phyloP scores from a whole-genome alignment of 2,888 invertebrate species.

The Sesia apiformis region DNA sequence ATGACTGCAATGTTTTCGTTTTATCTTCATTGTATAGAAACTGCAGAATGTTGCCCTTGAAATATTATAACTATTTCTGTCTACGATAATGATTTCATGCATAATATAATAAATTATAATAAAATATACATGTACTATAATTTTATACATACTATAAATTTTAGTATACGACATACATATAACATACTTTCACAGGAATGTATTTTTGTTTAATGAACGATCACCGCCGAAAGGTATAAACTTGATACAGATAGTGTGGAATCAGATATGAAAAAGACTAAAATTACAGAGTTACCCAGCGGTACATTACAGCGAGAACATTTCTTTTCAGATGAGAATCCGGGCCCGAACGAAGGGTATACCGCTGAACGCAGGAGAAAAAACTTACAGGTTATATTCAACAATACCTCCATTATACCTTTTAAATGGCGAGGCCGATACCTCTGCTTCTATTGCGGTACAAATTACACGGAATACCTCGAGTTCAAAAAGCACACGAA shows the following conservation, averaged over 20 bases:
- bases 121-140: too few relatives aligned
- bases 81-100: too few relatives aligned
- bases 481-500: conserved; percentile 52
- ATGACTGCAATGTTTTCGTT: too few relatives aligned
- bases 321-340: conserved; percentile 59
- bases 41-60: too few relatives aligned
- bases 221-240: background rate
- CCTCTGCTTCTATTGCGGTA: conserved; percentile 54
- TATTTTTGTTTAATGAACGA: background rate
- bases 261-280: too few relatives aligned
- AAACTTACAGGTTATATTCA: conserved; percentile 58
- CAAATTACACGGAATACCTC: conserved; percentile 32
- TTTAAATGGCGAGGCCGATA: conserved; percentile 60
- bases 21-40: too few relatives aligned
- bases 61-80: too few relatives aligned
- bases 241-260: too few relatives aligned
- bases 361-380: conserved; percentile 45
- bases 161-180: too few relatives aligned
- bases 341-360: conserved; percentile 33
- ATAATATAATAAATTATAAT: too few relatives aligned
- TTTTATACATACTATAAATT: too few relatives aligned
- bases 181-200: too few relatives aligned
- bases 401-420: conserved; percentile 53
- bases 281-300: conserved; percentile 9
- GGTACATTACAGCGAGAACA: conserved; percentile 34